Evolutionary conservation across 2,113 vertebrate species (phyloP).

Genomic region (Todiramphus saurophagus): DNA sequence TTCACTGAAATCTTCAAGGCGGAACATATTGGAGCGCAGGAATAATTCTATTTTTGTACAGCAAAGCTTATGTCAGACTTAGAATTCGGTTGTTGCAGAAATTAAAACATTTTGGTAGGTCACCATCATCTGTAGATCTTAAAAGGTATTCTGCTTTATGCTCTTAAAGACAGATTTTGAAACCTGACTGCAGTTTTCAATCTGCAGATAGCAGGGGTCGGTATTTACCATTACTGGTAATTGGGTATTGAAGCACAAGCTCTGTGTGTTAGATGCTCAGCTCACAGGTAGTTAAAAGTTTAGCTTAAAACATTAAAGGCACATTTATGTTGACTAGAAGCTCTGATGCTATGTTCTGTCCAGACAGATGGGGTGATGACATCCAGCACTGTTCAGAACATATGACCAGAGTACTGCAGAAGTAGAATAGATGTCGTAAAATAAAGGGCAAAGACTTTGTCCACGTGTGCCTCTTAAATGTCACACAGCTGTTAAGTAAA

Average conservation of each 20-base stretch:
- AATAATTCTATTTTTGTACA: constrained; percentile 19
- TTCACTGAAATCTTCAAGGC: background rate
- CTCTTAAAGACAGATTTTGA: background rate
- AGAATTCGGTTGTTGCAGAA: background rate
- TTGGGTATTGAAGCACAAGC: background rate
- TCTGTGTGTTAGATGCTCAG: background rate
- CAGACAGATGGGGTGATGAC: background rate
- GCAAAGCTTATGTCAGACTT: background rate
- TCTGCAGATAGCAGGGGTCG: background rate
- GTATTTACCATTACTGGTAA: background rate
- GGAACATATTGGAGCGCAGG: background rate
- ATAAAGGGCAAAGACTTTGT: background rate
- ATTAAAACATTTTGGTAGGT: background rate
- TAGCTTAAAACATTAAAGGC: background rate
- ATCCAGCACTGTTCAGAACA: background rate
- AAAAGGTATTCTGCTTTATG: background rate
- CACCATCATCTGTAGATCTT: background rate
- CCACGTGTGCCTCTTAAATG: accelerated
- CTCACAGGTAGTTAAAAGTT: background rate
- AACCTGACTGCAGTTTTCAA: background rate
- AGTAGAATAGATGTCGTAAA: background rate
- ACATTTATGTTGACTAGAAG: background rate
- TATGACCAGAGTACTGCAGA: background rate
- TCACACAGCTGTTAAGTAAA: background rate
- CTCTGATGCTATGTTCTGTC: background rate